These are phyloP conservation scores for Colaptes auratus DNA, from an alignment of 2,113 vertebrate species.

Conservation along the genomic window DNA sequence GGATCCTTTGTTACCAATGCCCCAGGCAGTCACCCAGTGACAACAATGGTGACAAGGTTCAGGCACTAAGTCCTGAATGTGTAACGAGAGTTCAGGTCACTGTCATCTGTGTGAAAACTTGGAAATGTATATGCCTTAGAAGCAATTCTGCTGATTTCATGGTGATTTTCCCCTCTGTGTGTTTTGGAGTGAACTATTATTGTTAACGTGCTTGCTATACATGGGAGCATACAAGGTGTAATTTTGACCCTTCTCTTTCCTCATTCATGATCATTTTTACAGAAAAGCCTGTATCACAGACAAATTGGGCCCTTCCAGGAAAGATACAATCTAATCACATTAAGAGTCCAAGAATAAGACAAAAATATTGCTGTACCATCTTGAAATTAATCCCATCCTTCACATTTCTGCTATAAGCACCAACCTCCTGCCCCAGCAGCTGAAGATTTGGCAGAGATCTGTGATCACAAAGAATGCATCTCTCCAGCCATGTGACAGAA, in stretches of 20 bases:
- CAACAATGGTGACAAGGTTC: background rate
- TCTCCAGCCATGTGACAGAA: background rate
- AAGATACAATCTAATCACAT: background rate
- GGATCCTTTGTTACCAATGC: background rate
- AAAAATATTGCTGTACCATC: background rate
- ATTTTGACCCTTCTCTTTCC: background rate
- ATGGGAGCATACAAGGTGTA: background rate
- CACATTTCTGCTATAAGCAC: background rate
- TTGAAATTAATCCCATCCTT: background rate
- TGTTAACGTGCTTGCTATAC: background rate
- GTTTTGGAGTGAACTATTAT: slow-evolving; percentile 1
- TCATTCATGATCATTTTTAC: background rate
- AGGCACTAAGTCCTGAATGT: background rate
- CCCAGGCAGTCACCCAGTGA: background rate
- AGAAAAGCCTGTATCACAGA: background rate
- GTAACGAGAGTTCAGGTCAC: slow-evolving; percentile 1
- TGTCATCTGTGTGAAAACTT: slow-evolving; percentile 41
- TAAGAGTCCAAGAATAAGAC: background rate
- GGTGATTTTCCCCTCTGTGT: background rate
- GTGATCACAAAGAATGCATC: background rate
- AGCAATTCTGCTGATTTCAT: slow-evolving; percentile 56
- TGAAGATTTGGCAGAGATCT: background rate
- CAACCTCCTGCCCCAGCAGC: background rate
- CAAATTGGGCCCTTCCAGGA: background rate
- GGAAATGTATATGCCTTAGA: slow-evolving; percentile 37